Conservation (phyloP, 1,140 invertebrate genomes). For the Ectropis grisescens region DNA sequence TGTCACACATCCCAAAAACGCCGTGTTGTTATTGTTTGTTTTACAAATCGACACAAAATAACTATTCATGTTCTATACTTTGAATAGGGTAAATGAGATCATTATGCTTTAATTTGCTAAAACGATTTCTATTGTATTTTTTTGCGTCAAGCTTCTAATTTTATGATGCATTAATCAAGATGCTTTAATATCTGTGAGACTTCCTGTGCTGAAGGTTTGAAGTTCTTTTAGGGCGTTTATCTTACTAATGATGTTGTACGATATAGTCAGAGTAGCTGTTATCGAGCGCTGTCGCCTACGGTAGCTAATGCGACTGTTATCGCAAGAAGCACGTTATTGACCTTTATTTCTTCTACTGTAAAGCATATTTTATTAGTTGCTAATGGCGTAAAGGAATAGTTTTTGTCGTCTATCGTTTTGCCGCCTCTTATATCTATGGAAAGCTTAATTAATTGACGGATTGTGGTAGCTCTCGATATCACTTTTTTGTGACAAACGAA, state of each 20-base stretch:
- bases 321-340: background rate
- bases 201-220: no score
- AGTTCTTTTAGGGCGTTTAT: slow-evolving; percentile 58
- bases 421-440: slow-evolving; percentile 54
- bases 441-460: slow-evolving; percentile 62
- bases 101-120: slow-evolving; percentile 6
- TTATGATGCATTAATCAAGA: slow-evolving; percentile 36
- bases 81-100: background rate
- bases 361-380: no score
- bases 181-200: slow-evolving; percentile 26
- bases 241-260: slow-evolving; percentile 67
- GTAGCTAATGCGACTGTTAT: slow-evolving; percentile 53
- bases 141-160: no score
- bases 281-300: slow-evolving; percentile 51
- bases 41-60: slow-evolving; percentile 34
- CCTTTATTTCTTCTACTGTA: background rate
- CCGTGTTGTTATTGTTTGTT: slow-evolving; percentile 47
- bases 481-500: no score
- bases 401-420: slow-evolving; percentile 24
- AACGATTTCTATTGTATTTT: slow-evolving; percentile 3
- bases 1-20: slow-evolving; percentile 25
- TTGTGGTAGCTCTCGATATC: slow-evolving; percentile 46
- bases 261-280: slow-evolving; percentile 43
- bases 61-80: slow-evolving; percentile 8
- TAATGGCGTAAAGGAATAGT: no score